These are phyloP conservation scores for Rhagophthalmus giganteus DNA, from an alignment of 2,888 invertebrate genomes.

Conservation along the genomic window DNA sequence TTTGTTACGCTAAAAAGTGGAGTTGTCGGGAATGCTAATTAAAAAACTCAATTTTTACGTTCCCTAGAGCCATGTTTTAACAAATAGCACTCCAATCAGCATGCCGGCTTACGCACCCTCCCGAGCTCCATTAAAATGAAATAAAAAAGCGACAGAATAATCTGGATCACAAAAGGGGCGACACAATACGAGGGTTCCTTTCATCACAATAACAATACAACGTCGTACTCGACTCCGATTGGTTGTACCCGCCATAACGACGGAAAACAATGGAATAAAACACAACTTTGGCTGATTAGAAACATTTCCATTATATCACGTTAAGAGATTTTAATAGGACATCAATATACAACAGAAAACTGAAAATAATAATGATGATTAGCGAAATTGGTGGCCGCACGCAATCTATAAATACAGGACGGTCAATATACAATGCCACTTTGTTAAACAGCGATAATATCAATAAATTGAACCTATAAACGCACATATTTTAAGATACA, in stretches of 20 bases:
- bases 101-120: slow-evolving; percentile 35
- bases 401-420: too few species aligned
- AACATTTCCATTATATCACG: slow-evolving; percentile 11
- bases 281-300: slow-evolving; percentile 28
- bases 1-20: slow-evolving; percentile 27
- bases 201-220: slow-evolving; percentile 48
- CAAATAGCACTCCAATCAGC: slow-evolving; percentile 41
- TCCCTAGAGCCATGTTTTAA: slow-evolving; percentile 37
- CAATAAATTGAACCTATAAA: too few species aligned
- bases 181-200: slow-evolving; percentile 45
- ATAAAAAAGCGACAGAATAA: slow-evolving; percentile 48
- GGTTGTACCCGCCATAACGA: slow-evolving; percentile 44
- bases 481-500: too few species aligned
- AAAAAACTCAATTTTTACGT: slow-evolving; percentile 36
- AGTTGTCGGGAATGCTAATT: slow-evolving; percentile 35
- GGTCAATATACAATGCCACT: too few species aligned
- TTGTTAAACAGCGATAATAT: too few species aligned
- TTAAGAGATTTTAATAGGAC: background rate
- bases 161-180: slow-evolving; percentile 46
- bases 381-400: too few species aligned
- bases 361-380: too few species aligned
- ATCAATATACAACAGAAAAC: too few species aligned
- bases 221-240: slow-evolving; percentile 43
- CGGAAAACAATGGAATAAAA: slow-evolving; percentile 45
- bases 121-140: slow-evolving; percentile 45